A percentile compares a stretch with the other conserved stretches of the same genome.
Evolutionary conservation across 2,797 vertebrate species (phyloP).

Genomic region (Aplochiton taeniatus): DNA sequence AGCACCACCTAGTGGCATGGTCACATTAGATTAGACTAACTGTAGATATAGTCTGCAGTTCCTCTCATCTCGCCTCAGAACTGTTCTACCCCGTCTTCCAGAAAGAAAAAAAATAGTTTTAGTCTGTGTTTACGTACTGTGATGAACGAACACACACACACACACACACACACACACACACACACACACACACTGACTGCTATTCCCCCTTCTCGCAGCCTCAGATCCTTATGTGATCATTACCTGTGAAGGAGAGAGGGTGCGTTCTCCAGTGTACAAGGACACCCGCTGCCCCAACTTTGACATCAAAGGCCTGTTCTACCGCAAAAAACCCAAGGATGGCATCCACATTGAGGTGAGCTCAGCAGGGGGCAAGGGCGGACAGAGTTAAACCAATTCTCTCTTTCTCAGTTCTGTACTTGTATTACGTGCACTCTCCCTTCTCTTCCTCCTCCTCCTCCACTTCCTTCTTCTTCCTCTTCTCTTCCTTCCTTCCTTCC

Average conservation of each 20-base stretch:
- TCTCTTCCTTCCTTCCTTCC: constrained; percentile 11
- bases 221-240: constrained; percentile 91
- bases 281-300: constrained; percentile 84
- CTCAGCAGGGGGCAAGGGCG: neutral
- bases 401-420: too few relatives aligned
- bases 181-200: neutral
- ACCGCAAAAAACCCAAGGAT: constrained; percentile 87
- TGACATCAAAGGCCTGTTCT: constrained; percentile 90
- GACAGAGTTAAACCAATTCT: too few relatives aligned
- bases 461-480: constrained; percentile 9
- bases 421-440: constrained; percentile 7
- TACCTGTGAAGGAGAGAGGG: constrained; percentile 86
- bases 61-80: neutral
- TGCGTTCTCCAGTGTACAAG: constrained; percentile 83
- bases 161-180: neutral
- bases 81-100: too few relatives aligned
- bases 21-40: neutral
- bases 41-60: constrained; percentile 2
- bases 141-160: neutral
- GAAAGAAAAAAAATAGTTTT: too few relatives aligned
- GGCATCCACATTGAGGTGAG: constrained; percentile 89
- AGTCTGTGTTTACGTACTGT: neutral
- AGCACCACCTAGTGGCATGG: constrained; percentile 54
- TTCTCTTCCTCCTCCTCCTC: neutral
- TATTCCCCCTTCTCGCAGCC: constrained; percentile 60